Conservation (phyloP, 2,113 vertebrate species). For the Sporophila hypoxantha region DNA sequence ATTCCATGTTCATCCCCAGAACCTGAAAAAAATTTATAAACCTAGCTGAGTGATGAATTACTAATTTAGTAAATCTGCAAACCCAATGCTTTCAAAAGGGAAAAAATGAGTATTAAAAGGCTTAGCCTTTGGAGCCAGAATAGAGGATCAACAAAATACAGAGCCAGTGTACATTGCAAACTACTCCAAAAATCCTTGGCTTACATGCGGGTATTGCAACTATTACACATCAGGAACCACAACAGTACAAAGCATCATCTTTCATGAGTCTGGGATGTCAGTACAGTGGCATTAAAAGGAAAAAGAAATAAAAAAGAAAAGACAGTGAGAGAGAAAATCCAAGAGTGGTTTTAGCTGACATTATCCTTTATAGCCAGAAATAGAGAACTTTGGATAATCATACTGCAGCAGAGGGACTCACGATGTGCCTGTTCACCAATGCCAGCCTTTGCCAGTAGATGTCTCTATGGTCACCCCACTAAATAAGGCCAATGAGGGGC, state of each 20-base stretch:
- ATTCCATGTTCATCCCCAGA: conserved; percentile 23
- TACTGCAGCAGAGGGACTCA: neutral
- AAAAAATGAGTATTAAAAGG: conserved; percentile 50
- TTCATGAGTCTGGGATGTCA: neutral
- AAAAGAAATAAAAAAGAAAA: neutral
- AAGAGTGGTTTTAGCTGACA: neutral
- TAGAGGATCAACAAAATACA: conserved; percentile 35
- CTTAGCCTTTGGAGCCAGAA: conserved; percentile 49
- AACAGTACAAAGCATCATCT: conserved; percentile 1
- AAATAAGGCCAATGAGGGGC: neutral
- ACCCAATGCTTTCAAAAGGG: conserved; percentile 34
- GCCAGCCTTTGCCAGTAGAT: conserved; percentile 54
- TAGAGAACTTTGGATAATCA: neutral
- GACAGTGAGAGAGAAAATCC: neutral
- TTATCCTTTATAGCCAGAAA: neutral
- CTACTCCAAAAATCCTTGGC: conserved; percentile 60
- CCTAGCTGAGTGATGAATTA: conserved; percentile 36
- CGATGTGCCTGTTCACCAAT: neutral
- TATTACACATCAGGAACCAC: conserved; percentile 11
- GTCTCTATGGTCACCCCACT: conserved; percentile 46
- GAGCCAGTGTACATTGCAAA: conserved; percentile 42
- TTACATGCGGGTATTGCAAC: conserved; percentile 1
- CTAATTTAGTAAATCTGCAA: conserved; percentile 60
- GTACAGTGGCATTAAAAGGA: neutral
- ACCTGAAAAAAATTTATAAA: conserved; percentile 51